Base-by-base conservation (phyloP, 2,888 invertebrate genomes). In the Drosophila anomalata region DNA sequence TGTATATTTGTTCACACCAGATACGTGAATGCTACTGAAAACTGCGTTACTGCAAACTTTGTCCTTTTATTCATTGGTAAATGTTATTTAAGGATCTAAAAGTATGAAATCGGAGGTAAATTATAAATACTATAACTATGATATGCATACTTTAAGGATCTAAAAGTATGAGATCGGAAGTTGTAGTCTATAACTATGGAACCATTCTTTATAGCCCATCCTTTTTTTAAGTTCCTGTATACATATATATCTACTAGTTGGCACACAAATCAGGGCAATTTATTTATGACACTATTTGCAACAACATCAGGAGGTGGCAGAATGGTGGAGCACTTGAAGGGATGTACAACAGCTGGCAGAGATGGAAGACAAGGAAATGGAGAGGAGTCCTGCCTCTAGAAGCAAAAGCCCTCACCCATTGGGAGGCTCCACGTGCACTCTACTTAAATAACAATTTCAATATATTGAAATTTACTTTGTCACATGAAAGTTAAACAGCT, bases 401-500 rank as follows among this genome's bases (percentile, higher is more conserved):
- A n/a, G 36, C 41, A 20, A 20, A 42, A 36, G 8, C 52, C 51
- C 36, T 50, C 31, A 12, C n/a, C 39, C 47, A 39, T 3, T 36
- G 41, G 36, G 46, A 47, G 76, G 48, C 52, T 73, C 72, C 71
- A 74, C 73, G 62, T 79, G 78, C 87, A 84, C 79, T 84, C 87
- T 87, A 77, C 85, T 84, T 84, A 87, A 84, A 85, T 84, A 83
- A 88, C 79, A 83, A 80, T 86, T 86, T 83, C 84, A 88, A 88
- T 86, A 86, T 86, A 88, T 88, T 88, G 87, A 83, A 86, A 88
- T 86, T 86, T 86, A 88, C 79, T 86, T 83, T 88, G 88, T 88
- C 86, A 86, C 77, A 88, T 86, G 78, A 79, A 88, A 88, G 83
- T 86, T 81, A 81, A 83, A 77, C 83, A 83, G 83, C 74, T 79